Evolutionary conservation across 1,140 invertebrate species (phyloP).

Genomic region (Acyrthosiphon pisum): DNA sequence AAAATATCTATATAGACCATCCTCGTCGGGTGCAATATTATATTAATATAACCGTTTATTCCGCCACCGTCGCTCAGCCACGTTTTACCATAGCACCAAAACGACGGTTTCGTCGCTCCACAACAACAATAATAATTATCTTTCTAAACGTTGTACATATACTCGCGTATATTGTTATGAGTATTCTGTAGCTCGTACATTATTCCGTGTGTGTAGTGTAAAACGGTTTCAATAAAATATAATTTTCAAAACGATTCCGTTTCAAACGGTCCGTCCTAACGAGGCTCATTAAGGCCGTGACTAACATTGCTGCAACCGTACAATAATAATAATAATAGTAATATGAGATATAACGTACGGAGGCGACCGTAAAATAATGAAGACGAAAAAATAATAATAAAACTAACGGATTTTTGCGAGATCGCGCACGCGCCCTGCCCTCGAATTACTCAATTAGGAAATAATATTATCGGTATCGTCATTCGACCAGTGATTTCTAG

Average conservation of each 20-base stretch:
- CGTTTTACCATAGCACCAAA: background rate
- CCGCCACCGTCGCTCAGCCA: background rate
- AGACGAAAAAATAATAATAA: too few species aligned
- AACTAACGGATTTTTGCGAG: too few species aligned
- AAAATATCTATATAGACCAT: background rate
- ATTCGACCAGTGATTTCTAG: too few species aligned
- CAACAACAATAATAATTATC: background rate
- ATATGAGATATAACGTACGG: background rate
- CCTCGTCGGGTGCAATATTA: background rate
- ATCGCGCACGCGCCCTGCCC: background rate
- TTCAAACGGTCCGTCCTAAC: background rate
- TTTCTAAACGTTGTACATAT: background rate
- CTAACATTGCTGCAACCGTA: background rate
- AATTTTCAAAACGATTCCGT: constrained; percentile 38
- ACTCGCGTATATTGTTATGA: constrained; percentile 1
- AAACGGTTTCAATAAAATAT: constrained; percentile 34
- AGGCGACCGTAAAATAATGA: background rate
- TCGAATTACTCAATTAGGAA: background rate
- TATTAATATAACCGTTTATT: constrained; percentile 1
- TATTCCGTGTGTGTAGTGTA: background rate
- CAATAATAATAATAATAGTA: background rate
- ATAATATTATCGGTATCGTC: too few species aligned
- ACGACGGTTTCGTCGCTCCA: background rate
- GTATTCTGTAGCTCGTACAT: background rate
- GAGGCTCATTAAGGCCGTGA: background rate